A percentile compares a stretch with the other conserved stretches of the same genome.
These are phyloP conservation scores for Lithophane leautieri DNA, from an alignment of 2,888 invertebrate genomes.

Conservation along the genomic window DNA sequence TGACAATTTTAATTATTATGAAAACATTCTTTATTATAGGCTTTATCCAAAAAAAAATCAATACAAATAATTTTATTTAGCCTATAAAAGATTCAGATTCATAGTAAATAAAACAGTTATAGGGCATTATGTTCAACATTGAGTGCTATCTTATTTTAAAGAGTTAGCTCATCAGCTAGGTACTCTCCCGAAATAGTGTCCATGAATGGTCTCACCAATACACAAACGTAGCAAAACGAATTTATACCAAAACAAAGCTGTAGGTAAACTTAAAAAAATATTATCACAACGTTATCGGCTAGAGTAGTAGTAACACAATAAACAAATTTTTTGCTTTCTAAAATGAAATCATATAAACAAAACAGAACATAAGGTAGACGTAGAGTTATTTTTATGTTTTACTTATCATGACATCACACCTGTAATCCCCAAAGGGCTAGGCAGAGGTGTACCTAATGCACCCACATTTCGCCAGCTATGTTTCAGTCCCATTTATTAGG, in stretches of 20 bases:
- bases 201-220: not conserved
- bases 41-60: too few species aligned
- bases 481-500: too few species aligned
- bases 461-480: too few species aligned
- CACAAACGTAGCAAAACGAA: not conserved
- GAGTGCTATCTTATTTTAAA: slow-evolving; percentile 8
- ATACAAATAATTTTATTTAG: not conserved
- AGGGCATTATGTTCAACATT: too few species aligned
- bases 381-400: not conserved
- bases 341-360: not conserved
- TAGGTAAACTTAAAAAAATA: not conserved
- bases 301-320: not conserved
- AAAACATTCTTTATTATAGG: too few species aligned
- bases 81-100: not conserved
- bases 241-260: not conserved
- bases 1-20: not conserved
- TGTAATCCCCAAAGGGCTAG: too few species aligned
- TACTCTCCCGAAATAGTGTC: not conserved
- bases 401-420: not conserved
- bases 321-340: not conserved
- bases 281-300: not conserved
- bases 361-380: not conserved
- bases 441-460: too few species aligned
- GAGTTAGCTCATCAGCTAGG: not conserved
- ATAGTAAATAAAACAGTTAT: not conserved